phyloP scores from a whole-genome alignment of 1,140 invertebrate species.

The Drosophila persimilis region DNA sequence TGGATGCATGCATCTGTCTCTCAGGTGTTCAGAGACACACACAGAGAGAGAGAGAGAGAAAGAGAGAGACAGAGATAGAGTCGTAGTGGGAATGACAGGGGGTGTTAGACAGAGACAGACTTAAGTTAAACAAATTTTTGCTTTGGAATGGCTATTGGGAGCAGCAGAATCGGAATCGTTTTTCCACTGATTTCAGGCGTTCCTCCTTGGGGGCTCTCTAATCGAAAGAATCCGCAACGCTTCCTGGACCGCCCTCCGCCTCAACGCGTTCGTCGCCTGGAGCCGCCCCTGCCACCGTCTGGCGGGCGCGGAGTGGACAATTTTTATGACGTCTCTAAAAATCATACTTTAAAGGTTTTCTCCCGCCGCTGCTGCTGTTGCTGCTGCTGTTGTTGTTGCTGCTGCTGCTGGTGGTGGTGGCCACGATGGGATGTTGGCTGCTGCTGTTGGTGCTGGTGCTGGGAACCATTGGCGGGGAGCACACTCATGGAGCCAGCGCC shows the following conservation, averaged over 20 bases:
- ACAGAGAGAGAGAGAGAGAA: neutral
- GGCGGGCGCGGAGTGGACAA: conserved; percentile 74
- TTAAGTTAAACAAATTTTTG: conserved; percentile 34
- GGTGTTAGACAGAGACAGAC: conserved; percentile 11
- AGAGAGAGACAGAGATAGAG: neutral
- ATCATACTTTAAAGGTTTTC: conserved; percentile 83
- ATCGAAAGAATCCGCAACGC: conserved; percentile 73
- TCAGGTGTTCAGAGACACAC: conserved; percentile 8
- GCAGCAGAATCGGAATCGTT: neutral
- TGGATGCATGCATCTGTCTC: conserved; percentile 8
- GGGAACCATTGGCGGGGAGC: conserved; percentile 38
- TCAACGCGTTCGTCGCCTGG: conserved; percentile 65
- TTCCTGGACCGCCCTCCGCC: conserved; percentile 19
- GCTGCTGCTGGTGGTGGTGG: conserved; percentile 43
- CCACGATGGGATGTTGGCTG: conserved; percentile 37
- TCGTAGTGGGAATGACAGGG: too few species aligned
- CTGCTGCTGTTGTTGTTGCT: conserved; percentile 48
- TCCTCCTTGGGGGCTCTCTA: conserved; percentile 26
- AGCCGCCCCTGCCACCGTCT: conserved; percentile 37
- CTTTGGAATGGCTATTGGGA: too few species aligned
- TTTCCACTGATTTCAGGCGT: conserved; percentile 12
- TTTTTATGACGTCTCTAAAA: conserved; percentile 84
- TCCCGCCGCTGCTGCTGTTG: conserved; percentile 78
- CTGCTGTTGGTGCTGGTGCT: conserved; percentile 29
- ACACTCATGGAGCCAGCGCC: conserved; percentile 69